These are phyloP conservation scores for Aurelia aurita DNA, from an alignment of 30 jellyfish, hydroid and myxozoan genomes.

Conservation along the genomic window DNA sequence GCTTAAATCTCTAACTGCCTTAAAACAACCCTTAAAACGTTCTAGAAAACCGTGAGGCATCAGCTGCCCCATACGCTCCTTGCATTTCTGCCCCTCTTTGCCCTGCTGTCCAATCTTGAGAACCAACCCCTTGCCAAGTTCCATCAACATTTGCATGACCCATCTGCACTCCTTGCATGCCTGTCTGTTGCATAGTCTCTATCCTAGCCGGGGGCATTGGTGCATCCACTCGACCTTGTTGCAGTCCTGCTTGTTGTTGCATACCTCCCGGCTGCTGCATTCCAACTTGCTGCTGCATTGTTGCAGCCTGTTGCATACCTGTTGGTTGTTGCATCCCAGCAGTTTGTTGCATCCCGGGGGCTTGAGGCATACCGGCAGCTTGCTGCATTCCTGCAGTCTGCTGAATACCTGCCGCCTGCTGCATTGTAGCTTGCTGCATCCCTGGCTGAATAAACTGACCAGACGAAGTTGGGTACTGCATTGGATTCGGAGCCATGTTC, in stretches of 20 bases:
- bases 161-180: conserved; percentile 60
- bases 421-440: conserved; percentile 58
- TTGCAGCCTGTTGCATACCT: conserved; percentile 14
- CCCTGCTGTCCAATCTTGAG: conserved; percentile 65
- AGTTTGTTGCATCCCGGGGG: conserved; percentile 34
- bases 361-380: background rate
- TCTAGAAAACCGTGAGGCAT: conserved; percentile 42
- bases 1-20: no score
- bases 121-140: conserved; percentile 63
- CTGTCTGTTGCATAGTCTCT: conserved; percentile 40
- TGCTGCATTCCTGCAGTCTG: conserved; percentile 9
- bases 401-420: conserved; percentile 39
- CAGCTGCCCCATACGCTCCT: conserved; percentile 48
- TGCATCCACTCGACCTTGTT: conserved; percentile 46
- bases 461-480: conserved; percentile 54
- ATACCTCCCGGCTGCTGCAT: background rate
- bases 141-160: conserved; percentile 65
- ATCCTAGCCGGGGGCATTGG: conserved; percentile 31
- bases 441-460: conserved; percentile 62
- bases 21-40: conserved; percentile 3
- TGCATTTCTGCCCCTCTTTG: conserved; percentile 68
- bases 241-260: no score
- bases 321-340: background rate
- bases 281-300: background rate
- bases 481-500: conserved; percentile 52